A percentile compares a stretch with the other conserved stretches of the same genome.
Evolutionary conservation across 2,113 vertebrate species (phyloP).

Genomic region (Todiramphus chloris): DNA sequence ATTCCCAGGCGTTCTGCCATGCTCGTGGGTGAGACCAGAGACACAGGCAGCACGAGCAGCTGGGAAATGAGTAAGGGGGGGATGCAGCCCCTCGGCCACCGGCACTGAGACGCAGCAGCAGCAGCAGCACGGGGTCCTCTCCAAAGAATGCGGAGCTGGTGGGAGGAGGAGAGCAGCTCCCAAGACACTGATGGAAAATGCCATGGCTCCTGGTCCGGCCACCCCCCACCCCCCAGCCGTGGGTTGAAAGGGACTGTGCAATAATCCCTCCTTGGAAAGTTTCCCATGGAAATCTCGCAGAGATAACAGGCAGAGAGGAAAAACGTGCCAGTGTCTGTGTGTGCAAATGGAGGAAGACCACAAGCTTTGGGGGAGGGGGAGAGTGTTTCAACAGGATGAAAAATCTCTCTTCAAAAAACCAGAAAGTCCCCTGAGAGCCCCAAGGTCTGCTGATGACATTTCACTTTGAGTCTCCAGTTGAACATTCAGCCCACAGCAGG

Average conservation of each 20-base stretch:
- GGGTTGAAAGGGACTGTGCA: constrained; percentile 3
- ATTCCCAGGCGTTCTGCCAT: not conserved
- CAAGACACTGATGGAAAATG: not conserved
- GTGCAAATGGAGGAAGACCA: not conserved
- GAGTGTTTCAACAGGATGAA: not conserved
- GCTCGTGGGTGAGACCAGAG: not conserved
- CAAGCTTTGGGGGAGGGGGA: not conserved
- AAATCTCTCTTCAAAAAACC: not conserved
- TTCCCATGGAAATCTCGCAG: constrained; percentile 6
- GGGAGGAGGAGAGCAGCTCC: constrained; percentile 2
- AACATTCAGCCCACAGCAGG: not conserved
- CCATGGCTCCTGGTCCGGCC: fast-evolving
- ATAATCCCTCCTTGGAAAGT: constrained; percentile 7
- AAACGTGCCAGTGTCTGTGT: not conserved
- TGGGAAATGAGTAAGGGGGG: not conserved
- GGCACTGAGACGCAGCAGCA: not conserved
- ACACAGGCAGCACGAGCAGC: not conserved
- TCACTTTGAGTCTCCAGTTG: not conserved
- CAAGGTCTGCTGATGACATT: not conserved
- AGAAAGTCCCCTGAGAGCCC: not conserved
- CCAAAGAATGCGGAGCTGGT: not conserved
- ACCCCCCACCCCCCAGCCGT: not conserved
- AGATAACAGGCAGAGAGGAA: not conserved
- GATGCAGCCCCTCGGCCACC: not conserved
- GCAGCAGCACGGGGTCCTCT: not conserved